phyloP scores from a whole-genome alignment of 2,797 vertebrate genomes.

The Muraenolepis orangiensis region DNA sequence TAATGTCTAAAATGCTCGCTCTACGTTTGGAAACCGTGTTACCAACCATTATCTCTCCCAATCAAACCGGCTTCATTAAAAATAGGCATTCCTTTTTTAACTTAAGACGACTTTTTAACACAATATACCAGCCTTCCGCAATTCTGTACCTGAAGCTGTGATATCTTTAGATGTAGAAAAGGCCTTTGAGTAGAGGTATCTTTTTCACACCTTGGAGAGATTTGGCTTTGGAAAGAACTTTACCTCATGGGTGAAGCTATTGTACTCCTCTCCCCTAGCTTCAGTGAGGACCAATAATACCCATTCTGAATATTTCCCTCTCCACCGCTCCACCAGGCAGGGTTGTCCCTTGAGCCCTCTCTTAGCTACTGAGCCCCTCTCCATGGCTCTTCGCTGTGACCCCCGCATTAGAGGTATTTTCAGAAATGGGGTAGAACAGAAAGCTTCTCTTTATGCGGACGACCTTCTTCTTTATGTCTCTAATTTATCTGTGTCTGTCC shows the following conservation, averaged over 20 bases:
- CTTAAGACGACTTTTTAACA: not conserved
- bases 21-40: not conserved
- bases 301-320: not conserved
- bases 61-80: conserved; percentile 11
- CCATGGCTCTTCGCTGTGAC: not conserved
- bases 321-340: conserved; percentile 7
- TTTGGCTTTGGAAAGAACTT: conserved; percentile 6
- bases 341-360: too few relatives aligned
- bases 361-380: conserved; percentile 9
- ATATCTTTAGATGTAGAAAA: not conserved
- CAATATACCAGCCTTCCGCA: not conserved
- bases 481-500: conserved; percentile 7
- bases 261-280: conserved; percentile 2
- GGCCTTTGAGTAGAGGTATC: not conserved
- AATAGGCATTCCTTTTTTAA: conserved; percentile 11
- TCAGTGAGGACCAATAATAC: conserved; percentile 16
- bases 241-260: conserved; percentile 16
- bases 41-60: conserved; percentile 4
- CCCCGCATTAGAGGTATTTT: not conserved
- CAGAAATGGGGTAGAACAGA: not conserved
- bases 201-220: not conserved
- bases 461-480: too few relatives aligned
- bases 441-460: conserved; percentile 9
- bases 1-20: conserved; percentile 3
- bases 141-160: not conserved